Base-by-base conservation (phyloP, 2,797 vertebrate species). In the Moxostoma hubbsi region DNA sequence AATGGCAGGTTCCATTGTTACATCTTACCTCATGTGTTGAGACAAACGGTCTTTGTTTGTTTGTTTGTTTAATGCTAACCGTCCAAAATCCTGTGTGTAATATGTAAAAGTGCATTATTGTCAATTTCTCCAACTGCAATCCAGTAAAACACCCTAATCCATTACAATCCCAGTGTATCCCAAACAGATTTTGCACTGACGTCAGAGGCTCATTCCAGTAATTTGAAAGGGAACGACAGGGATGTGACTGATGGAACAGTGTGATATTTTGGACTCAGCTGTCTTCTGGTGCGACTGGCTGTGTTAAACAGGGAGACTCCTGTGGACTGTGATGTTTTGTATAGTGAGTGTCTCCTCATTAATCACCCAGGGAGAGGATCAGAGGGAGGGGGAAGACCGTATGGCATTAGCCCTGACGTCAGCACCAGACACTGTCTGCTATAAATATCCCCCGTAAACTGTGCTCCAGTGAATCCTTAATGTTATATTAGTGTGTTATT, bases 401-500 rank as follows among this genome's bases (percentile, higher is more conserved):
- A 72, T 80, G 80, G 74, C 80, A 65, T 81, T 66, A 79, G 58
- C 57, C 72, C 83, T 86, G 84, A 87, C 84, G 78, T 87, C 84
- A 85, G 54, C 78, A 73, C 76, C 73, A 75, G 75, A 74, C 79
- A 79, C 73, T 4, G 58, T 36, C 64, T 78, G 58, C 86, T 87
- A 87, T 84, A 85, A 87, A 87, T 86, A 87, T 66, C 68, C 55
- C 13, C 45, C 50, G 16, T 72, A 84, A 85, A 82, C 76, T 80
- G 78, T 75, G 71, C 85, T 83, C 71, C 70, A 81, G 66, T 82
- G 79, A 83, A 73, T 85, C 81, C 80, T 70, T 84, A 82, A 86
- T 86, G 85, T 75, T 80, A 82, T 81, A 77, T 86, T 86, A 88
- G 62, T 68, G 53, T 82, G 77, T 75, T 67, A 78, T 83, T 84